Evolutionary conservation across 2,888 invertebrate species (phyloP).

Genomic region (Heteromyza rotundicornis): DNA sequence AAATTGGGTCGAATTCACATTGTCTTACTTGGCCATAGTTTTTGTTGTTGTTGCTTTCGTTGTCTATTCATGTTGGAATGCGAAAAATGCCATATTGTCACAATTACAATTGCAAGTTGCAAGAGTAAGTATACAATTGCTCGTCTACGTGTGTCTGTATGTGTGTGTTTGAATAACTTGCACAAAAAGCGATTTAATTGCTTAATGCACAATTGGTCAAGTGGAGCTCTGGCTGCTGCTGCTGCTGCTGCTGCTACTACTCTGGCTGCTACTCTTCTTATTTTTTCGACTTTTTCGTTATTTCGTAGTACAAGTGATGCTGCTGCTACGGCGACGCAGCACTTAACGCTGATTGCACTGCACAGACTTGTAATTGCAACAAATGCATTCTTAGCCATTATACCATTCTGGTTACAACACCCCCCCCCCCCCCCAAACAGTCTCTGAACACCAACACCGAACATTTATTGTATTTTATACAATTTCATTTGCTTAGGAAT

Average conservation of each 20-base stretch:
- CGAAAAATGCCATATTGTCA: background rate
- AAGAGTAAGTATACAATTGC: background rate
- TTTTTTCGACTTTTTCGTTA: background rate
- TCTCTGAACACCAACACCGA: too few species aligned
- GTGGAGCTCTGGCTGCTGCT: too few species aligned
- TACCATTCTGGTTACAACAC: too few species aligned
- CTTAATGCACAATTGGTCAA: slow-evolving; percentile 36
- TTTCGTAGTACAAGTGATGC: too few species aligned
- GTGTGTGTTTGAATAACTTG: background rate
- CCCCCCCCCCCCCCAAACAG: slow-evolving; percentile 17
- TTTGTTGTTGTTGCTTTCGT: background rate
- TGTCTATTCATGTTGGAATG: too few species aligned
- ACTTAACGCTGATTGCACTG: slow-evolving; percentile 51
- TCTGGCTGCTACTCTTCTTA: background rate
- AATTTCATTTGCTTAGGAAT: slow-evolving; percentile 44
- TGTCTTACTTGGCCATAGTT: background rate
- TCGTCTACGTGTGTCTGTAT: background rate
- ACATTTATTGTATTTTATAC: slow-evolving; percentile 25
- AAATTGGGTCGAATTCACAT: background rate
- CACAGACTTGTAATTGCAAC: slow-evolving; percentile 14
- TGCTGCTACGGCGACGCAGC: slow-evolving; percentile 34
- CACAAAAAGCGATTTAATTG: slow-evolving; percentile 27
- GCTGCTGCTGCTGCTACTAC: slow-evolving; percentile 21
- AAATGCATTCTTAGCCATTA: slow-evolving; percentile 15
- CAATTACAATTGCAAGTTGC: background rate